Evolutionary conservation across 2,113 vertebrate species (phyloP), one percentile per base, ranked within the genome.

Genomic region (Alouatta palliata): DNA sequence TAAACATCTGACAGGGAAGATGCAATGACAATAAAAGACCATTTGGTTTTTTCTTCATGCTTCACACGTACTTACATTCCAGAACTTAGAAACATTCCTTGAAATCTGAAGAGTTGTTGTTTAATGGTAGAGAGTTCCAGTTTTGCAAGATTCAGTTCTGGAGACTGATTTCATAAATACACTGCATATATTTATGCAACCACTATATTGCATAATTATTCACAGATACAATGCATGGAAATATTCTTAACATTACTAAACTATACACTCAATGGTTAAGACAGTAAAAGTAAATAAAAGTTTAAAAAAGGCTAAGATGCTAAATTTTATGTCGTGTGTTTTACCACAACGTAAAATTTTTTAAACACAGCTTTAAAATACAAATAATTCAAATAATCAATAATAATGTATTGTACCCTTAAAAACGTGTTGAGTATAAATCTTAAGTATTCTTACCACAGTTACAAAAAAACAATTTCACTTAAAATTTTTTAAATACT

Each of bases 181-280:
- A 64, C 61, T 64, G 27, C 27, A 64, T 32, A 32, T 64, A 64
- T 64, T 64, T 64, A 64, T 64, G 61, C 61, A 64, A 64, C 27
- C 12, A 64, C 14, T 32, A 64, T 14, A n/a, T 16, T 19, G 66
- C 66, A 68, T 68, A 68, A 68, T 68, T 68, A 68, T 68, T 6
- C 32, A 32, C 16, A 35, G 66, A 32, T 19, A 68, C 27, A 14
- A 14, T 64, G 27, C 61, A 70, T 61, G 23, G 81, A 21, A 87
- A 94, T 54, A 77, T 90, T 86, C 56, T 49, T 87, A 88, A 95
- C 30, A n/a, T 47, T 43, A 76, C n/a, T 71, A 13, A 85, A 66
- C 56, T 37, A 4, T n/a, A 47, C 7, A 40, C 17, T 87, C 84
- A 80, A 20, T 32, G 27, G 49, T 23, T 70, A 66, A 87, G 52